Evolutionary conservation across 2,113 vertebrate species (phyloP).

Genomic region (Pycnonotus jocosus): DNA sequence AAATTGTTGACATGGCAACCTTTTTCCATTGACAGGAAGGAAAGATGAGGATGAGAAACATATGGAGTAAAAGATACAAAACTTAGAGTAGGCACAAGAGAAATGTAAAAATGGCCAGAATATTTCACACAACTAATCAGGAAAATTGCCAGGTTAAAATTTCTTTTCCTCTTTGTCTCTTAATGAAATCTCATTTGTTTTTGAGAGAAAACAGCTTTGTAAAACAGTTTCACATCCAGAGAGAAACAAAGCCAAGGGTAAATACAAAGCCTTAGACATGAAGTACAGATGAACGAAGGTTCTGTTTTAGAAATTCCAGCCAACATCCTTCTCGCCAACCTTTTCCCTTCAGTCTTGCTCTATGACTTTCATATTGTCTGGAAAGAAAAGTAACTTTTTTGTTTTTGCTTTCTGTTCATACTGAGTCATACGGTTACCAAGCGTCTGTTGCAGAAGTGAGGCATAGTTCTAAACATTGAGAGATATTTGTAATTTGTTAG

Average conservation of each 20-base stretch:
- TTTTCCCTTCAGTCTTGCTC: conserved; percentile 18
- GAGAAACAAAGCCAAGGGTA: conserved; percentile 33
- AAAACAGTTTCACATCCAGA: conserved; percentile 34
- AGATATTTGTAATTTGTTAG: background rate
- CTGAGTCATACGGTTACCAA: background rate
- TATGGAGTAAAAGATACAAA: conserved; percentile 18
- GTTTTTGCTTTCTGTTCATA: background rate
- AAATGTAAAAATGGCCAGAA: conserved; percentile 8
- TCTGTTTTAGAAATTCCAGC: conserved; percentile 37
- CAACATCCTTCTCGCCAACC: background rate
- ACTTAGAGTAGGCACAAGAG: conserved; percentile 49
- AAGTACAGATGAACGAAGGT: conserved; percentile 28
- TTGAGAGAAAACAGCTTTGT: conserved; percentile 22
- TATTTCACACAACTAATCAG: conserved; percentile 51
- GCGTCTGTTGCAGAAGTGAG: background rate
- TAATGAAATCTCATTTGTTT: conserved; percentile 52
- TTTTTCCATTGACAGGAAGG: conserved; percentile 25
- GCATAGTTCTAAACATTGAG: background rate
- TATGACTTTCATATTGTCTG: conserved; percentile 6
- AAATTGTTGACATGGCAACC: conserved; percentile 23
- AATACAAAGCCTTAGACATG: conserved; percentile 1
- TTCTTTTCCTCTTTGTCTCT: background rate
- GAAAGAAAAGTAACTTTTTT: background rate
- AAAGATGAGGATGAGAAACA: conserved; percentile 58
- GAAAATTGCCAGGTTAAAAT: conserved; percentile 30